These are phyloP conservation scores for Hippoglossus hippoglossus DNA, from an alignment of 2,797 vertebrate genomes.

Conservation along the genomic window DNA sequence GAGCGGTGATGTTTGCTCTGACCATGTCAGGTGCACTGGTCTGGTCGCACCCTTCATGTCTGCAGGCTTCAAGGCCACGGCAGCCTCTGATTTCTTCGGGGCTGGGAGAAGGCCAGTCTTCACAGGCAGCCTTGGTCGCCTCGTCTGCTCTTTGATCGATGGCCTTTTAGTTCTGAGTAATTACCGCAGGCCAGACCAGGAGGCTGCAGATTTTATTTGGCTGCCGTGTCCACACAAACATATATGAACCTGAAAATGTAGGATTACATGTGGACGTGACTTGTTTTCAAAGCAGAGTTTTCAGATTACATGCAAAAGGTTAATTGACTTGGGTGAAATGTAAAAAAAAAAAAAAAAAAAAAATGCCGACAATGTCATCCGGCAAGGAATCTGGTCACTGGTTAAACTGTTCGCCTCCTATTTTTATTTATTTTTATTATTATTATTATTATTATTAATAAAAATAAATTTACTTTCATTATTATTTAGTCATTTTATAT, in stretches of 20 bases:
- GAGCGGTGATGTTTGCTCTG: slow-evolving; percentile 53
- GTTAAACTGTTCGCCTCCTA: no score
- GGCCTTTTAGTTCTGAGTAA: slow-evolving; percentile 77
- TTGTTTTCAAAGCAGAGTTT: slow-evolving; percentile 8
- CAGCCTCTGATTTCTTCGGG: slow-evolving; percentile 57
- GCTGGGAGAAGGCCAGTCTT: slow-evolving; percentile 60
- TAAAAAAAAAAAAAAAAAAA: no score
- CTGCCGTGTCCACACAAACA: slow-evolving; percentile 10
- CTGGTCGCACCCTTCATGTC: slow-evolving; percentile 65
- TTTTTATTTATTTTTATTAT: no score
- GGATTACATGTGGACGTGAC: slow-evolving; percentile 10
- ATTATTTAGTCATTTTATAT: no score
- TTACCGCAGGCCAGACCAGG: slow-evolving; percentile 60
- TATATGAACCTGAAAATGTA: slow-evolving; percentile 8
- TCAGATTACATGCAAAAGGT: slow-evolving; percentile 13
- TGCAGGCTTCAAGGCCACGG: slow-evolving; percentile 72
- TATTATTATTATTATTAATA: no score
- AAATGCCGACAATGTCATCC: slow-evolving; percentile 27
- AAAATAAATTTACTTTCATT: no score
- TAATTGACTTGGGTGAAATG: no score
- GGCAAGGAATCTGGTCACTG: no score
- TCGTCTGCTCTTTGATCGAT: slow-evolving; percentile 80
- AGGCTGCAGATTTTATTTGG: slow-evolving; percentile 48
- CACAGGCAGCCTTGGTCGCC: slow-evolving; percentile 63
- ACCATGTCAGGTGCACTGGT: slow-evolving; percentile 38